A percentile compares a stretch with the other conserved stretches of the same genome.
These are phyloP conservation scores for Idaea straminata DNA, from an alignment of 2,888 invertebrate genomes.

Conservation along the genomic window DNA sequence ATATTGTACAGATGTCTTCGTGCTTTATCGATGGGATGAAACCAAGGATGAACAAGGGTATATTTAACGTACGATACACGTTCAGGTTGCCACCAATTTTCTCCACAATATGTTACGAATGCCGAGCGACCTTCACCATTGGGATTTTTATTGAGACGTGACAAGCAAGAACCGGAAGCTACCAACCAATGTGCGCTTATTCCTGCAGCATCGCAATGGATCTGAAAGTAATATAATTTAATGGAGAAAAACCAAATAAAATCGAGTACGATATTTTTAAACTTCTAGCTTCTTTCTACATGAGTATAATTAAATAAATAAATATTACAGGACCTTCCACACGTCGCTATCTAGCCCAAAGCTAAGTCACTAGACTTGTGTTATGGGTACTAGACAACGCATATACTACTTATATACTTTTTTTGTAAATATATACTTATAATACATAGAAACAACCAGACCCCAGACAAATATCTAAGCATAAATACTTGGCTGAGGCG, in stretches of 20 bases:
- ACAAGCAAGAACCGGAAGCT: conserved; percentile 59
- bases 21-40: conserved; percentile 40
- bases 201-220: conserved; percentile 64
- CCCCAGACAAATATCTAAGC: too few relatives aligned
- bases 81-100: conserved; percentile 55
- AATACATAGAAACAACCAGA: too few relatives aligned
- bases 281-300: too few relatives aligned
- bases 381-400: too few relatives aligned
- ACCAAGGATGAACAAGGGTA: conserved; percentile 58
- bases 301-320: too few relatives aligned
- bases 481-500: too few relatives aligned
- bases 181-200: conserved; percentile 65
- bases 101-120: conserved; percentile 60
- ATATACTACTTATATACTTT: too few relatives aligned
- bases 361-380: too few relatives aligned
- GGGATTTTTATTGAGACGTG: conserved; percentile 47
- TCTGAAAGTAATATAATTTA: conserved; percentile 36
- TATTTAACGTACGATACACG: conserved; percentile 61
- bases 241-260: too few relatives aligned
- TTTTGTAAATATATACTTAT: too few relatives aligned
- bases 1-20: conserved; percentile 58
- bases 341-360: too few relatives aligned
- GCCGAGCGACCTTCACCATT: conserved; percentile 50
- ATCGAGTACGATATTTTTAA: conserved; percentile 4
- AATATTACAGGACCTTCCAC: too few relatives aligned